These are phyloP conservation scores for Xenopus borealis DNA, from an alignment of 2,113 vertebrate genomes.

Conservation along the genomic window DNA sequence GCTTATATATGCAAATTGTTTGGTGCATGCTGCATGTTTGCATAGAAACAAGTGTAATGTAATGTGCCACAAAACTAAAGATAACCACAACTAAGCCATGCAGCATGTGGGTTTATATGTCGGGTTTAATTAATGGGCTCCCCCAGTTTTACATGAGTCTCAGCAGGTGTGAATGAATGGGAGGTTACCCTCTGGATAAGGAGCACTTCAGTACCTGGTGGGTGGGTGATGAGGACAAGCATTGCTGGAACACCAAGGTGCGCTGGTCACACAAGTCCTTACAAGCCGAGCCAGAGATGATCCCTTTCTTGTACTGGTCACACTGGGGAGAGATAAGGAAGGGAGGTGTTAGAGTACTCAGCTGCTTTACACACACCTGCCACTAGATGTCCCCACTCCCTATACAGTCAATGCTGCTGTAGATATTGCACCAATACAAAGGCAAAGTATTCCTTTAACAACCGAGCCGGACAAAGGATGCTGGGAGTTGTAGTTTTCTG, in stretches of 20 bases:
- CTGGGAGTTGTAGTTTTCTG: background rate
- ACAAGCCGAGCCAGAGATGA: slow-evolving; percentile 90
- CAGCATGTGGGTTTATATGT: too few relatives aligned
- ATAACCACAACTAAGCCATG: too few relatives aligned
- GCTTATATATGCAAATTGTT: too few relatives aligned
- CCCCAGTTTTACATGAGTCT: too few relatives aligned
- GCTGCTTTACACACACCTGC: background rate
- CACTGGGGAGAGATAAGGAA: slow-evolving; percentile 68
- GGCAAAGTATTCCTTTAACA: too few relatives aligned
- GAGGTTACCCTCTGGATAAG: too few relatives aligned
- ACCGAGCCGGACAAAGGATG: background rate
- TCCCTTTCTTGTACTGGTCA: slow-evolving; percentile 90
- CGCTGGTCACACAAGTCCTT: slow-evolving; percentile 84
- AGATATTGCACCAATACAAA: background rate
- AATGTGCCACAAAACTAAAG: too few relatives aligned
- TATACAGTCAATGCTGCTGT: background rate
- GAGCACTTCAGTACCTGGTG: slow-evolving; percentile 73
- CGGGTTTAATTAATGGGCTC: too few relatives aligned
- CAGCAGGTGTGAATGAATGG: too few relatives aligned
- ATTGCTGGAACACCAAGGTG: slow-evolving; percentile 77
- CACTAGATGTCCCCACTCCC: background rate
- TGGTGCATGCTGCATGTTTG: too few relatives aligned
- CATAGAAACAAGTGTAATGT: too few relatives aligned
- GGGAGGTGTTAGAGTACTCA: background rate
- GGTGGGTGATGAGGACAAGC: slow-evolving; percentile 80